A percentile compares a stretch with the other conserved stretches of the same genome.
phyloP scores from a whole-genome alignment of 2,113 vertebrate species.

The Pseudorectes ferrugineus region DNA sequence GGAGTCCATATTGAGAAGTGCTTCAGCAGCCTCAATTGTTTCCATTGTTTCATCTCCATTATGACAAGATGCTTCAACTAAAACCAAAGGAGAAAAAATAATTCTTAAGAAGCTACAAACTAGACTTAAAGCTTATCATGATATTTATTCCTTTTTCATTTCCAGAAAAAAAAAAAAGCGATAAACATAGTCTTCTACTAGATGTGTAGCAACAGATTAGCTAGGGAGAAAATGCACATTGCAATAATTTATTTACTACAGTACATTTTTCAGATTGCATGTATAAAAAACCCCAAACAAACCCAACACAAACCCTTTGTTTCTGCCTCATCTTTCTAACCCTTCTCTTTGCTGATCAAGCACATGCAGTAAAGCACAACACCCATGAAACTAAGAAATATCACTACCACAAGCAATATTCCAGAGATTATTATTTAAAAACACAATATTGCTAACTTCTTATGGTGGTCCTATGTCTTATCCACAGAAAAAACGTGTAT shows the following conservation, averaged over 20 bases:
- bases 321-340: background rate
- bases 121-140: background rate
- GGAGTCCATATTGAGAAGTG: slow-evolving; percentile 91
- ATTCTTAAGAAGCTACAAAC: background rate
- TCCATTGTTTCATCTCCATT: slow-evolving; percentile 90
- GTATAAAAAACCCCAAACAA: background rate
- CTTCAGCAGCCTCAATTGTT: slow-evolving; percentile 89
- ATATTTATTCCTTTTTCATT: background rate
- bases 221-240: background rate
- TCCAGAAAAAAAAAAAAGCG: background rate
- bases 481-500: background rate
- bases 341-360: background rate
- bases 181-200: background rate
- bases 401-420: background rate
- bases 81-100: background rate
- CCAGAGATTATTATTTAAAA: background rate
- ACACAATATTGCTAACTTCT: background rate
- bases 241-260: background rate
- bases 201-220: background rate
- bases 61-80: slow-evolving; percentile 89
- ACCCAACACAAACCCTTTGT: background rate
- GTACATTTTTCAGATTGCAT: background rate
- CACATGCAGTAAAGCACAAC: background rate
- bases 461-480: background rate
- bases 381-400: background rate